Conservation (phyloP, 2,888 invertebrate species). For the Cephus pulcher region DNA sequence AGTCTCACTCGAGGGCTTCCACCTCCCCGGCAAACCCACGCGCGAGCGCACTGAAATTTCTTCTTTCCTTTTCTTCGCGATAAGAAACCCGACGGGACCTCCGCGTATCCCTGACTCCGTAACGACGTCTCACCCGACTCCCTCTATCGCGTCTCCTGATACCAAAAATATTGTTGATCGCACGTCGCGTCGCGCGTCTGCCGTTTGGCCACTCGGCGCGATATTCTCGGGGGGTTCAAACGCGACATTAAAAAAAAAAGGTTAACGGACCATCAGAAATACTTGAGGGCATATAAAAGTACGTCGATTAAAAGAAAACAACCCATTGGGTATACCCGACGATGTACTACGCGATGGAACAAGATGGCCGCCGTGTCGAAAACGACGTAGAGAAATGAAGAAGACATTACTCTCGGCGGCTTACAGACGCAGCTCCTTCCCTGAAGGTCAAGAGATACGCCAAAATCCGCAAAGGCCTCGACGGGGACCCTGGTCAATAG, state of each 20-base stretch:
- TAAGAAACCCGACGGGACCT: background rate
- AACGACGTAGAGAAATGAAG: background rate
- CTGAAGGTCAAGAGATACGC: background rate
- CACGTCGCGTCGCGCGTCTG: background rate
- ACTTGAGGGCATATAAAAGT: background rate
- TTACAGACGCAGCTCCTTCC: background rate
- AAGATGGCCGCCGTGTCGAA: background rate
- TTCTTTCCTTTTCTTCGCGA: background rate
- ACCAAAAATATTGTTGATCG: background rate
- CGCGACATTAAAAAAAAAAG: background rate
- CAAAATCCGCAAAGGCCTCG: background rate
- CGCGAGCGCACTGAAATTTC: background rate
- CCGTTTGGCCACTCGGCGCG: background rate
- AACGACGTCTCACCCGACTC: background rate
- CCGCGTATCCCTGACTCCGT: background rate
- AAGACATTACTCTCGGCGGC: background rate
- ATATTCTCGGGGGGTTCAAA: background rate
- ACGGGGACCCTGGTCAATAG: background rate
- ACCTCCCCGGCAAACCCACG: background rate
- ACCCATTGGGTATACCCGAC: background rate
- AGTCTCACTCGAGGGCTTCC: constrained; percentile 1
- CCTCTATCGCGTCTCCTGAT: background rate
- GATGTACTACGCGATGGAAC: background rate
- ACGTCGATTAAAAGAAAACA: background rate
- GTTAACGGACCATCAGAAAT: background rate